Base-by-base conservation (phyloP, 53 echinoderm and acorn worm species). In the Zoroaster sp. region DNA sequence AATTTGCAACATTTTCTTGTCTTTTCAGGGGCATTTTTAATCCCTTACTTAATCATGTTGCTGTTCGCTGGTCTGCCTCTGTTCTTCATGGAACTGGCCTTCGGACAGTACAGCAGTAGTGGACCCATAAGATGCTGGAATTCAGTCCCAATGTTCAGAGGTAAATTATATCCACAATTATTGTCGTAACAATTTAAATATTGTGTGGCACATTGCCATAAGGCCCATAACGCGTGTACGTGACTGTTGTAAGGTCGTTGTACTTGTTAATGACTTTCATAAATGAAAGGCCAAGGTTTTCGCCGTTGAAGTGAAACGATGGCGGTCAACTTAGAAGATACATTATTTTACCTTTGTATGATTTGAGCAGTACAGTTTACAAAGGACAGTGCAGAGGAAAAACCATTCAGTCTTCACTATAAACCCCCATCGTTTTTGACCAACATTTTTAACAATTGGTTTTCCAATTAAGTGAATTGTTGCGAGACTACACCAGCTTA, bases 91-190 rank as follows among this genome's bases (percentile, higher is more conserved):
- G 99, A 99, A 81, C 42, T 99, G 76, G 89, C 89, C 44, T 94
- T 93, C 36, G 99, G 99, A 15, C 99, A 99, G 55, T 99, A 99
- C 87, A 87, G 93, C 49, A 99, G 99, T 90, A 86, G 91, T 5
- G 99, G 99, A 28, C 99, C 99, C 11, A 96, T 99, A 66, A 86
- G 93, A 17, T 94, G 93, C 10, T 99, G 99, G 99, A 89, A 93
- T 53, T 91, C 99, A 20, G 95, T 96, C 3, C 99, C 99, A 9
- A 87, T 94, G 38, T 89, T 99, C 83, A 89, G 96, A 90, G 99
- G 99, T 99, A 87, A 69, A 88, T 74, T 44, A 6, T n/a, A 30
- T 35, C 7, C 0, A 59, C 8, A 59, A 7, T 8, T n/a, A n/a
- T n/a, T n/a, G n/a, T n/a, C 59, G 28, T 10, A 59, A 28, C 63